Percentiles rank a stretch among this genome's conserved stretches.
Conservation (phyloP, 2,797 vertebrate species). For the Sandelia bainsii region DNA sequence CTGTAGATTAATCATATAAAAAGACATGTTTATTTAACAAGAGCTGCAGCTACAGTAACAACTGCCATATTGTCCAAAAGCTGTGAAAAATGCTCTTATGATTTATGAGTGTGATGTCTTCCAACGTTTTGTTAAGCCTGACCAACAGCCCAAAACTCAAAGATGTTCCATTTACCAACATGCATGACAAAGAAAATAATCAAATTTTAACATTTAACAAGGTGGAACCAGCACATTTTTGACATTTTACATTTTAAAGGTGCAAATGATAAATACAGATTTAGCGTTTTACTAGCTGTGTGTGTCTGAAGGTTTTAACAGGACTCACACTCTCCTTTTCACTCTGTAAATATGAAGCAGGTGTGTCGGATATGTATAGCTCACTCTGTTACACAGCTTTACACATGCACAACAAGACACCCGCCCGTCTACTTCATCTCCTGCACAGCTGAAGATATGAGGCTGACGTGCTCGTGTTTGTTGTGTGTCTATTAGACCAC, state of each 20-base stretch:
- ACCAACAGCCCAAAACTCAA: no score
- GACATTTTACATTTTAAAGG: slow-evolving; percentile 4
- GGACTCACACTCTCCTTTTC: slow-evolving; percentile 2
- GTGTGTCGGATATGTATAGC: slow-evolving; percentile 28
- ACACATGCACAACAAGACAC: slow-evolving; percentile 12
- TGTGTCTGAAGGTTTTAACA: slow-evolving; percentile 6
- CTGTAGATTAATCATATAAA: no score
- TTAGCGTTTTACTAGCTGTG: slow-evolving; percentile 49
- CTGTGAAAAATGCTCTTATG: background rate
- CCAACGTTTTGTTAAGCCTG: no score
- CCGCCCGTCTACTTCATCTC: background rate
- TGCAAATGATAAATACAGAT: slow-evolving; percentile 29
- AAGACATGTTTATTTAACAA: no score
- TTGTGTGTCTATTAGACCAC: slow-evolving; percentile 11
- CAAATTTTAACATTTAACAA: background rate
- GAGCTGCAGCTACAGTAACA: background rate
- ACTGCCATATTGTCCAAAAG: background rate
- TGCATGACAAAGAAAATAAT: background rate
- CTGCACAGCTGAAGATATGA: slow-evolving; percentile 14
- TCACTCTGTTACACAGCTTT: slow-evolving; percentile 8
- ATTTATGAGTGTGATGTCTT: background rate
- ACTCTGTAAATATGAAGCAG: background rate
- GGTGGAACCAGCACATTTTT: no score
- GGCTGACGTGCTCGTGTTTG: slow-evolving; percentile 8
- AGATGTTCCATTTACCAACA: background rate